Evolutionary conservation across 37 sponge, comb jelly and placozoan genomes (phyloP), one percentile per base, ranked within the genome.

Genomic region (Geodia barretti): DNA sequence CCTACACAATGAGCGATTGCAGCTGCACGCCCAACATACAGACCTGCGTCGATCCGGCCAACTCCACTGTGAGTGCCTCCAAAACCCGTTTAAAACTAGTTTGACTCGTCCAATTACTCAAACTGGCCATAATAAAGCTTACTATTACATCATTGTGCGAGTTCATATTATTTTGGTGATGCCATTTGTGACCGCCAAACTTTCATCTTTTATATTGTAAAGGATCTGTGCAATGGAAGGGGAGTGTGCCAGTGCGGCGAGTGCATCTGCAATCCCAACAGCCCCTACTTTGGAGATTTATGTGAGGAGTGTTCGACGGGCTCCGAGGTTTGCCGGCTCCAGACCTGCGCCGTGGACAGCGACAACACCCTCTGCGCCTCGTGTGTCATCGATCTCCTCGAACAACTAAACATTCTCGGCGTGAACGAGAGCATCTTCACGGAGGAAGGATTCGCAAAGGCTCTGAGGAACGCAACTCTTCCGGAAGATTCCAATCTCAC

Each of bases 21-120:
- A 75, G 66, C 26, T 88, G 89, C 61, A 64, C 72, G 4, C 83
- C 89, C 39, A 58, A 66, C 30, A 72, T n/a, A n/a, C n/a, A n/a
- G n/a, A n/a, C 60, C 78, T 82, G 78, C 21, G 40, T 76, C 4
- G 67, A 78, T 54, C 79, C 73, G 1, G 26, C 25, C 41, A 80
- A 72, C 35, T 38, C 32, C 9, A 64, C 66, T 28, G 41, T 67
- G 47, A 77, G 39, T 41, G 30, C n/a, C n/a, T n/a, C n/a, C n/a
- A n/a, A n/a, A n/a, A n/a, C n/a, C n/a, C n/a, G n/a, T n/a, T n/a
- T n/a, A n/a, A n/a, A n/a, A n/a, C n/a, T n/a, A n/a, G n/a, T n/a
- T n/a, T n/a, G n/a, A n/a, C n/a, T n/a, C n/a, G n/a, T n/a, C n/a
- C n/a, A n/a, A n/a, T n/a, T n/a, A n/a, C n/a, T n/a, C n/a, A n/a